These are phyloP conservation scores for Enteromius argenteus DNA, from an alignment of 2,797 vertebrate genomes.

Conservation along the genomic window DNA sequence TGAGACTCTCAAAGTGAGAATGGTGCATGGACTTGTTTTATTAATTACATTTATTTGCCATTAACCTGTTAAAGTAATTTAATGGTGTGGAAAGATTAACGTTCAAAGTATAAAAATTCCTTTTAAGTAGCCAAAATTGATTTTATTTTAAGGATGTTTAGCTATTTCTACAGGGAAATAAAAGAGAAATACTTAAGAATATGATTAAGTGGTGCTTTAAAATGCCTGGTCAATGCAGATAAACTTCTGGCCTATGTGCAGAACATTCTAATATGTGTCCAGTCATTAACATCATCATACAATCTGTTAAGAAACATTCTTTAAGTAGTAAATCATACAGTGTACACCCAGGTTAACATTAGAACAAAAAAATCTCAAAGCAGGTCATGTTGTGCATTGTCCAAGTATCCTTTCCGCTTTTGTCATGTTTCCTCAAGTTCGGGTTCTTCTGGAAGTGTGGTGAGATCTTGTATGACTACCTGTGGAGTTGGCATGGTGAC, in stretches of 20 bases:
- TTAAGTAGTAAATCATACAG: background rate
- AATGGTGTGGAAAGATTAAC: background rate
- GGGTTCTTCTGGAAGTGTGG: slow-evolving; percentile 59
- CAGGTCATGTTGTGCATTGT: background rate
- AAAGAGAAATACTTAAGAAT: background rate
- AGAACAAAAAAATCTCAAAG: background rate
- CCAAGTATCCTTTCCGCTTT: background rate
- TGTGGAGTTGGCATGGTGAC: slow-evolving; percentile 32
- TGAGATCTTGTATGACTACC: slow-evolving; percentile 63
- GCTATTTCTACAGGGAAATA: background rate
- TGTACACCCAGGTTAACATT: slow-evolving; percentile 10
- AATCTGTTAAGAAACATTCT: background rate
- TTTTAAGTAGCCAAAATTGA: background rate
- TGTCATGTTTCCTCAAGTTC: slow-evolving; percentile 70
- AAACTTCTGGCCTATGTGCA: background rate
- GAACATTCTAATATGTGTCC: background rate
- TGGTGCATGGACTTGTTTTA: background rate
- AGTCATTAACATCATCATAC: background rate
- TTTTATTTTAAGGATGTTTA: background rate
- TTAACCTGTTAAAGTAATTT: background rate
- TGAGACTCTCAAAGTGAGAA: background rate
- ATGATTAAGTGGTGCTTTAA: background rate
- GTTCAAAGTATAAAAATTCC: background rate
- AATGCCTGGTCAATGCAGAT: background rate
- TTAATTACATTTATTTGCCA: background rate